Base-by-base conservation (phyloP, 30 jellyfish, hydroid and myxozoan genomes). In the Cassiopea andromeda region DNA sequence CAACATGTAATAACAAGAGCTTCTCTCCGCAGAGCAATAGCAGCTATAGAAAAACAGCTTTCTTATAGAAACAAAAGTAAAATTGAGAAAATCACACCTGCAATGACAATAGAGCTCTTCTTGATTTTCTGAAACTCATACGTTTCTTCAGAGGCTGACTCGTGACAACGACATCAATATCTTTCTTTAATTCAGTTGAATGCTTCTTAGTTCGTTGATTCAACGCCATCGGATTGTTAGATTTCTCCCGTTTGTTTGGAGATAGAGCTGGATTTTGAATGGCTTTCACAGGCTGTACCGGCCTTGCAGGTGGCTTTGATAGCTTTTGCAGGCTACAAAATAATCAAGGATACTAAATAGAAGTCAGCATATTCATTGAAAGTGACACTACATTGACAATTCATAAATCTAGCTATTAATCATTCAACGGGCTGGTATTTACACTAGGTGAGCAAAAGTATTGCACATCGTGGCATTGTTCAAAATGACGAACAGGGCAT, bases 241-340 rank as follows among this genome's bases (percentile, higher is more conserved):
- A 78, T 16, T 61, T 66, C 47, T 86, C 81, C 16, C 61, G 80
- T 64, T 50, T 85, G 47, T 50, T 19, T 44, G 72, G 15, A 48
- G 87, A 81, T 27, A 87, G 17, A 13, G 59, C 44, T 58, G 85
- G 90, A 44, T 72, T 59, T 59, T 70, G 88, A 45, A 93, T 70
- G 57, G 98, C 97, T 60, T 94, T 80, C 76, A 94, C 98, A 5
- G 96, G 96, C 85, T 94, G 98, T 9, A 94, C 92, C 1, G 98
- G 98, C 49, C 98, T 90, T 49, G 78, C 96, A 12, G 97, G 93
- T 89, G 90, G 90, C 59, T 46, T 49, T 27, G 92, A 90, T 18
- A 89, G 93, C 87, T 89, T 94, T 73, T 94, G 89, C 60, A 94
- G 88, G 82, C 98, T 94, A 58, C 18, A 85, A 54, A 54, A 54